Evolutionary conservation across 2,888 invertebrate genomes (phyloP).

Genomic region (Bursaphelenchus okinawaensis): DNA sequence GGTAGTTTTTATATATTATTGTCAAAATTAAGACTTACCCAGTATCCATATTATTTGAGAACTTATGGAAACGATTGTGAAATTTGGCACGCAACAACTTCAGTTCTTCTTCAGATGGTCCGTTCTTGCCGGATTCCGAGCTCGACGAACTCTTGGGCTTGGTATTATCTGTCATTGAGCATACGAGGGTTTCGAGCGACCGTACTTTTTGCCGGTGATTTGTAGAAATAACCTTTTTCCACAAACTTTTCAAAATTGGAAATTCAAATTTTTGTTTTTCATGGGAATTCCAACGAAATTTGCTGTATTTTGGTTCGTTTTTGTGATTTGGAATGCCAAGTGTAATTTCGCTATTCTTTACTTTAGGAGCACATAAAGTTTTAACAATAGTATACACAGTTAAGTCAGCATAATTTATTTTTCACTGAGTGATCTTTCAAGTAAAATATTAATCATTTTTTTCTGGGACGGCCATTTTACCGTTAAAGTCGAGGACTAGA

Average conservation of each 20-base stretch:
- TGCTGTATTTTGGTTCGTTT: not conserved
- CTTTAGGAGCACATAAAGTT: too few relatives aligned
- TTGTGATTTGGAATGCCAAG: not conserved
- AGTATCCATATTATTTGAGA: not conserved
- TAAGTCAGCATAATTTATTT: too few relatives aligned
- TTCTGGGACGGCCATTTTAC: not conserved
- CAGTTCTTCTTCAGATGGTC: conserved; percentile 8
- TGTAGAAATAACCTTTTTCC: too few relatives aligned
- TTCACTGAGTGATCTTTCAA: too few relatives aligned
- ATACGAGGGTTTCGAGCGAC: too few relatives aligned
- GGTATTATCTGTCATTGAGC: too few relatives aligned
- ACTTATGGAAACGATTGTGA: conserved; percentile 6
- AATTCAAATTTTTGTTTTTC: too few relatives aligned
- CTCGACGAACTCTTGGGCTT: too few relatives aligned
- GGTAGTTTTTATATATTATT: not conserved
- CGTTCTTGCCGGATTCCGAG: not conserved
- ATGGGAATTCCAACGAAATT: too few relatives aligned
- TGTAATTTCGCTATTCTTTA: not conserved
- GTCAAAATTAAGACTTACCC: not conserved
- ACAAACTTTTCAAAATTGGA: too few relatives aligned
- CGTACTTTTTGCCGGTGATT: too few relatives aligned
- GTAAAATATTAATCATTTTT: not conserved
- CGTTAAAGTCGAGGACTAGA: not conserved
- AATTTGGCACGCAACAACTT: conserved; percentile 8
- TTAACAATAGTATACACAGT: too few relatives aligned